These are phyloP conservation scores for Embiotoca jacksoni DNA, from an alignment of 2,113 vertebrate species.

Conservation along the genomic window DNA sequence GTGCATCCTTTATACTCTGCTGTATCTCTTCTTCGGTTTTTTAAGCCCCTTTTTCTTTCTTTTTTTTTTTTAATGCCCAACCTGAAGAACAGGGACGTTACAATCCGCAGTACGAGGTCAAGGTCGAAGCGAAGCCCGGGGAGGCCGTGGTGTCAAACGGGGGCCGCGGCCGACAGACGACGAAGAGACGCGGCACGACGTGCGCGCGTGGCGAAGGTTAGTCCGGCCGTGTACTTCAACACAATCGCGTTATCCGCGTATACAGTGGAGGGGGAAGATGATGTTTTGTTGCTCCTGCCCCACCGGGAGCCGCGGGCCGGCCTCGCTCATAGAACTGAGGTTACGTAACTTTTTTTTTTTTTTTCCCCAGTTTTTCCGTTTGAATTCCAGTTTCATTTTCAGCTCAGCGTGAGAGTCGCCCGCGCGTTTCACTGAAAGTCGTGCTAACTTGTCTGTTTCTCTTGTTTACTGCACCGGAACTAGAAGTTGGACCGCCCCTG, in stretches of 20 bases:
- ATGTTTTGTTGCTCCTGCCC: constrained; percentile 7
- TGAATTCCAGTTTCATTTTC: too few relatives aligned
- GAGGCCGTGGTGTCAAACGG: constrained; percentile 31
- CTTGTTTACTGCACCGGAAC: too few relatives aligned
- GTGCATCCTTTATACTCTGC: constrained; percentile 5
- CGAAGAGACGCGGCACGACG: not conserved
- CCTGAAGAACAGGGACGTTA: constrained; percentile 14
- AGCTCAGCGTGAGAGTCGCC: too few relatives aligned
- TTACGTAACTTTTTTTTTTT: too few relatives aligned
- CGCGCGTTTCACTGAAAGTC: too few relatives aligned
- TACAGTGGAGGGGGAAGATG: constrained; percentile 18
- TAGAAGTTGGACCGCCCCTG: too few relatives aligned
- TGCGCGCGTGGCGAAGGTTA: constrained; percentile 18
- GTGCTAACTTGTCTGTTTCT: too few relatives aligned
- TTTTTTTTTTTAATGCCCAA: not conserved
- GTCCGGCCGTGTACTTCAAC: constrained; percentile 7
- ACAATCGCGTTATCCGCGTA: constrained; percentile 17
- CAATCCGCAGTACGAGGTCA: constrained; percentile 37
- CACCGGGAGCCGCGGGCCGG: too few relatives aligned
- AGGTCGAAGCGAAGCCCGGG: constrained; percentile 8
- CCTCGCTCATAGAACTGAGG: too few relatives aligned
- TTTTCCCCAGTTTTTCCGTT: too few relatives aligned
- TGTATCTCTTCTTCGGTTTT: not conserved
- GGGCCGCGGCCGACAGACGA: not conserved
- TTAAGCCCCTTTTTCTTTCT: not conserved